These are phyloP conservation scores for Octopus bimaculoides DNA, from an alignment of 1,140 invertebrate species.

Conservation along the genomic window DNA sequence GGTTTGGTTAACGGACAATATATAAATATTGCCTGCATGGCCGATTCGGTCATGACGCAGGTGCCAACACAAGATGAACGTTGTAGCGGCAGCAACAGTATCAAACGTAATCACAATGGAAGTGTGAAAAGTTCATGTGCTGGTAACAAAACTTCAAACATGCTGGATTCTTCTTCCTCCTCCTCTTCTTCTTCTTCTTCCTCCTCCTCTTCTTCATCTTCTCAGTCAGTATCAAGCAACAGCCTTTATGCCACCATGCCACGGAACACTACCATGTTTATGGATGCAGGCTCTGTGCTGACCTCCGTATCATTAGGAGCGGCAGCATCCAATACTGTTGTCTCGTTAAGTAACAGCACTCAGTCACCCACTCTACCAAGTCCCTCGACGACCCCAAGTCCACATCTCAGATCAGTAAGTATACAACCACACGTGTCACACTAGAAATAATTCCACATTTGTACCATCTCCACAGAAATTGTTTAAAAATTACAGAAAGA, in stretches of 20 bases:
- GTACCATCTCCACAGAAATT: no score
- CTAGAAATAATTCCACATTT: not conserved
- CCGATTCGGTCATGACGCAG: conserved; percentile 36
- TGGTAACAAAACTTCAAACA: conserved; percentile 21
- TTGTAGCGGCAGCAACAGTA: conserved; percentile 15
- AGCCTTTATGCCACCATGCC: conserved; percentile 33
- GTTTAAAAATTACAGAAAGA: no score
- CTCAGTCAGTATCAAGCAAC: conserved; percentile 34
- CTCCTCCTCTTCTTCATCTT: conserved; percentile 3
- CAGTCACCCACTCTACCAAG: conserved; percentile 18
- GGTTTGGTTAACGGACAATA: conserved; percentile 44
- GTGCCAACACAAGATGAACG: conserved; percentile 17
- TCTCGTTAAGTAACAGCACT: not conserved
- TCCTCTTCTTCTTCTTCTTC: conserved; percentile 5
- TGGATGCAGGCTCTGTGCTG: conserved; percentile 34
- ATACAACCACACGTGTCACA: conserved; percentile 2
- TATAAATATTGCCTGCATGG: conserved; percentile 33
- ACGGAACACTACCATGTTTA: conserved; percentile 41
- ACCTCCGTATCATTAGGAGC: conserved; percentile 35
- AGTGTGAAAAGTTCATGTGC: conserved; percentile 3
- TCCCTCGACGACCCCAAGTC: conserved; percentile 22
- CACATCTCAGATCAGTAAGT: conserved; percentile 26
- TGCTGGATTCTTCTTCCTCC: conserved; percentile 24
- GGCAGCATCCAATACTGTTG: conserved; percentile 18
- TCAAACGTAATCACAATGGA: conserved; percentile 25